Base-by-base conservation (phyloP, 2,797 vertebrate species). In the Macroramphosus scolopax region DNA sequence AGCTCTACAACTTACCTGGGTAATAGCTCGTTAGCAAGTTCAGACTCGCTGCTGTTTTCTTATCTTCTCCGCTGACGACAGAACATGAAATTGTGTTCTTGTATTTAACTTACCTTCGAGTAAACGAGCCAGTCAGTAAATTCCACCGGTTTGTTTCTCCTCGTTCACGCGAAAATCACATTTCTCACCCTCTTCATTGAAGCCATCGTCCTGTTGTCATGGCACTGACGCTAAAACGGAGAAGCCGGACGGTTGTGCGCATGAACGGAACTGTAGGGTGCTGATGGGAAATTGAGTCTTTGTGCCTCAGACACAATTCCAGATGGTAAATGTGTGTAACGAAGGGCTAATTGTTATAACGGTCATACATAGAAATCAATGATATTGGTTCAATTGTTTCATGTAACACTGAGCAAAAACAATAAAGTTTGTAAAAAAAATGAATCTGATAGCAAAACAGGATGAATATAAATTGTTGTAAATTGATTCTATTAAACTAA, bases 151-250 rank as follows among this genome's bases (percentile, higher is more conserved):
- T 53, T 45, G 35, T 36, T 48, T 1, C 38, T 55, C 26, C 35
- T 51, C 8, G 25, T 12, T 77, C 65, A 76, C 49, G 33, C 50
- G 24, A 13, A 70, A 54, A 73, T 84, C 72, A 79, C 77, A 80
- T 79, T 80, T 77, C 60, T 64, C 30, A 13, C 8, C 58, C 40
- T 68, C 68, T 64, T 42, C 46, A 65, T 61, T 39, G 55, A 53
- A 53, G 78, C 69, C 86, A 78, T 83, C 77, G 82, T 71, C 63
- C 77, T 78, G 90, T 91, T 91, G 89, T 90, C 89, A 91, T 91
- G 85, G 70, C 80, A 87, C 75, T 87, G 81, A 85, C 83, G 76
- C 82, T 6, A 3, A 6, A 68, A n/a, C 39, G 30, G 39, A 26
- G 47, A 40, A 63, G 58, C 63, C 6, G 32, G 8, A 26, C 2